Base-by-base conservation (phyloP, 2,888 invertebrate genomes). In the Tolmerus cingulatus region DNA sequence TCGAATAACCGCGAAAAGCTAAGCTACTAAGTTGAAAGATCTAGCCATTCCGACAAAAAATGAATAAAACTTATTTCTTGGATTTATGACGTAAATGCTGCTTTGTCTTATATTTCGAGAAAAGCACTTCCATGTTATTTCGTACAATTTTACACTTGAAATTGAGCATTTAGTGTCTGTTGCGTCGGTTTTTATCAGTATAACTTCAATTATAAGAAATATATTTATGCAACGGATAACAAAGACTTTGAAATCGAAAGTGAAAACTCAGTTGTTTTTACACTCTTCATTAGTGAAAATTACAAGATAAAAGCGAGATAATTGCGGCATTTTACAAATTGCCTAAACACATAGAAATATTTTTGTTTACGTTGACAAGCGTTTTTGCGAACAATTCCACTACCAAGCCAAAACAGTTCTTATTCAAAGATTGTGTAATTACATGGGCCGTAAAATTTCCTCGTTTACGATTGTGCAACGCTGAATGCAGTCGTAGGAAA, bases 341-440 rank as follows among this genome's bases (percentile, higher is more conserved):
- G 19, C 19, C n/a, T 51, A 51, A 66, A 66, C 14, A 23, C 66
- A 66, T 2, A 2, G 7, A 51, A 66, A 2, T 66, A 66, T 66
- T 66, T 66, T 66, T 66, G 23, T 66, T 66, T 27, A 66, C 12
- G 9, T 0, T 66, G 27, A 19, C 23, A 66, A 66, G 23, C 27
- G 4, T 23, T 66, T 66, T 66, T 27, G 23, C 66, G 12, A 66
- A 66, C 66, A 66, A 66, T 66, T 27, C 66, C 19, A 27, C 66
- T 2, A 27, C 66, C 12, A 66, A 66, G n/a, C 23, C 27, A 19
- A 19, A 2, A 1, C 5, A 2, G 40, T 43, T 43, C 14, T 78
- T 37, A 78, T 78, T 78, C 77, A 40, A 76, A 78, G 23, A 78
- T 78, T 78, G 27, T 19, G 43, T 43, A 78, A 78, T 43, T 78